Percentiles rank a stretch among this genome's conserved stretches.
These are phyloP conservation scores for Formica exsecta DNA, from an alignment of 1,140 invertebrate species.

Conservation along the genomic window DNA sequence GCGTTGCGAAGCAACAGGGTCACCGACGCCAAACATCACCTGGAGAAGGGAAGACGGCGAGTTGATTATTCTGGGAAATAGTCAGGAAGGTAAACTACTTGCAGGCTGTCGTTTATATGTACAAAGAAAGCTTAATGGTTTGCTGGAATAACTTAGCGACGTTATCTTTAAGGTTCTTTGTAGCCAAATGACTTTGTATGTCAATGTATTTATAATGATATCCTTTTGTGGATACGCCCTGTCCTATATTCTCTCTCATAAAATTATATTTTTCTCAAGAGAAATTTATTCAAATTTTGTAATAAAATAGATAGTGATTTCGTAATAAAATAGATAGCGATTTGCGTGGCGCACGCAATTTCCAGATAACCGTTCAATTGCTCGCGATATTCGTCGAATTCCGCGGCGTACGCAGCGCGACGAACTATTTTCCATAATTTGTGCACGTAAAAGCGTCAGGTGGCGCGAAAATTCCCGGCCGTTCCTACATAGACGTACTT, in stretches of 20 bases:
- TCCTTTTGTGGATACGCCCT: background rate
- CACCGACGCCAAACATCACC: conserved; percentile 92
- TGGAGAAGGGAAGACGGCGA: conserved; percentile 94
- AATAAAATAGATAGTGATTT: background rate
- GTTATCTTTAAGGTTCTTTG: background rate
- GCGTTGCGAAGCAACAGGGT: conserved; percentile 92
- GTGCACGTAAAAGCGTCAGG: conserved; percentile 25
- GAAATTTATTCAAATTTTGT: background rate
- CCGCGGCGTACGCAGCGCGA: background rate
- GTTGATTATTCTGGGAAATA: conserved; percentile 88
- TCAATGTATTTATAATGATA: background rate
- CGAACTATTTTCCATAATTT: conserved; percentile 50
- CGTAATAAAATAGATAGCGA: background rate
- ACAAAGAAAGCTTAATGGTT: conserved; percentile 21
- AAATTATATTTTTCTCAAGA: background rate
- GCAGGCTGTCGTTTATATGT: background rate
- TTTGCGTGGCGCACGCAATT: background rate
- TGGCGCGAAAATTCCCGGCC: conserved; percentile 46
- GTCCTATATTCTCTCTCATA: background rate
- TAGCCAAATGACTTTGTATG: background rate
- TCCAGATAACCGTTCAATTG: background rate
- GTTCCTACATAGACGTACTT: conserved; percentile 34
- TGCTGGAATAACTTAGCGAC: background rate
- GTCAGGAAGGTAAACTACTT: conserved; percentile 87
- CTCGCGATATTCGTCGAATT: conserved; percentile 21